These are phyloP conservation scores for Cistogaster globosa DNA, from an alignment of 2,888 invertebrate genomes.

Conservation along the genomic window DNA sequence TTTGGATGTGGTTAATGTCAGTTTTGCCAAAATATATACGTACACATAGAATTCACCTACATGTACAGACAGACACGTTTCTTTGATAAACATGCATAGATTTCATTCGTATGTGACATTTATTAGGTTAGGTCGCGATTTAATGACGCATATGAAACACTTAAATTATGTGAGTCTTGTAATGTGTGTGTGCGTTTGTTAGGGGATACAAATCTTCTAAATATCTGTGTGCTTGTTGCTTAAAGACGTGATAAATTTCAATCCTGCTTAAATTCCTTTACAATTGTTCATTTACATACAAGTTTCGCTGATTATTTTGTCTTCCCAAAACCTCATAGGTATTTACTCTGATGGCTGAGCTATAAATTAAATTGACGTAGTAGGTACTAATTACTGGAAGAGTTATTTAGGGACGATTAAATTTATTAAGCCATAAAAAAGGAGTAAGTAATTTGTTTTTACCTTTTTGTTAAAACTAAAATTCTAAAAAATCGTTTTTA, in stretches of 20 bases:
- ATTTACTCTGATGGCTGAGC: slow-evolving; percentile 53
- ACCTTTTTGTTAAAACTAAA: neutral
- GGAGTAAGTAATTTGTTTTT: neutral
- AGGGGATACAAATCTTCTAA: neutral
- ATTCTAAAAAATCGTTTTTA: no score
- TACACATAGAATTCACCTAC: slow-evolving; percentile 5
- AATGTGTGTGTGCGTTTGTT: neutral
- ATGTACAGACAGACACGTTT: neutral
- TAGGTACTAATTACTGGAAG: slow-evolving; percentile 41
- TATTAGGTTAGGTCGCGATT: slow-evolving; percentile 70
- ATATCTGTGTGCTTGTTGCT: slow-evolving; percentile 27
- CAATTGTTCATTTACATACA: slow-evolving; percentile 20
- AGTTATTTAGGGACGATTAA: slow-evolving; percentile 25
- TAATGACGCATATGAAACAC: slow-evolving; percentile 64
- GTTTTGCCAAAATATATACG: slow-evolving; percentile 66
- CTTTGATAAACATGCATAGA: slow-evolving; percentile 52
- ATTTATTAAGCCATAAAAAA: slow-evolving; percentile 25
- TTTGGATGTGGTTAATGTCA: slow-evolving; percentile 69
- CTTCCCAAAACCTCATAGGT: slow-evolving; percentile 51
- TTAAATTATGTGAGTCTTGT: slow-evolving; percentile 49
- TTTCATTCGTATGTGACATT: slow-evolving; percentile 67
- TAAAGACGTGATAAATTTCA: slow-evolving; percentile 67
- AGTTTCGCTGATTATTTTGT: slow-evolving; percentile 54
- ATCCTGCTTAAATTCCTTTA: slow-evolving; percentile 32
- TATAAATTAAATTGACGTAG: slow-evolving; percentile 62